Percentiles rank a stretch among this genome's conserved stretches.
phyloP scores from a whole-genome alignment of 2,888 invertebrate genomes.

The Cataglyphis livida region DNA sequence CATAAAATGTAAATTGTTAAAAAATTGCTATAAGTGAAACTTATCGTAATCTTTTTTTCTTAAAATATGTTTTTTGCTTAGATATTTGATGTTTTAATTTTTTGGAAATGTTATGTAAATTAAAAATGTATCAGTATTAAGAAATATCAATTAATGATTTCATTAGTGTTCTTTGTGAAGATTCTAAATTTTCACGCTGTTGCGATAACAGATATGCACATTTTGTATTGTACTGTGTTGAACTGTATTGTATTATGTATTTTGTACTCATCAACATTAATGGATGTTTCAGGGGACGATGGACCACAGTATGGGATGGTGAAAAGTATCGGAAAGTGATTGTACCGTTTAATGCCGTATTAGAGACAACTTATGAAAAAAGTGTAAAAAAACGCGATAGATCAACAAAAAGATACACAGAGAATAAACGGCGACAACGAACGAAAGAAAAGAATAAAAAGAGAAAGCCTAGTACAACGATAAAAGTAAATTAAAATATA shows the following conservation, averaged over 20 bases:
- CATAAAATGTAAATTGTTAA: neutral
- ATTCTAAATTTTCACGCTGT: neutral
- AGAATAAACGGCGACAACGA: neutral
- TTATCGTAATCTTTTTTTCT: conserved; percentile 23
- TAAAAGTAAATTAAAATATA: neutral
- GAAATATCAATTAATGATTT: neutral
- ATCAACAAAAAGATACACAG: neutral
- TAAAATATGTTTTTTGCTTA: neutral
- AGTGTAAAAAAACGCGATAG: neutral
- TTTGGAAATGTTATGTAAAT: neutral
- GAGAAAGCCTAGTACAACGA: neutral
- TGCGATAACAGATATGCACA: neutral
- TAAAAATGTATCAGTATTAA: conserved; percentile 9
- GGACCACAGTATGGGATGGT: conserved; percentile 17
- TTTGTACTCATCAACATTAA: conserved; percentile 50
- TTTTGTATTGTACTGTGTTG: neutral
- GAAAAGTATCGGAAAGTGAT: conserved; percentile 14
- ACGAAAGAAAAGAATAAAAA: neutral
- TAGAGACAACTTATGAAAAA: neutral
- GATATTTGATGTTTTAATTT: conserved; percentile 9
- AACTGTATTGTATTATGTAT: too few relatives aligned
- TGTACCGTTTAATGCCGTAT: neutral
- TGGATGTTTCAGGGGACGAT: conserved; percentile 69
- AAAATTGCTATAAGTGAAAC: neutral
- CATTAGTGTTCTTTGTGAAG: neutral